Base-by-base conservation (phyloP, 1,140 invertebrate genomes). In the Microplitis mediator region DNA sequence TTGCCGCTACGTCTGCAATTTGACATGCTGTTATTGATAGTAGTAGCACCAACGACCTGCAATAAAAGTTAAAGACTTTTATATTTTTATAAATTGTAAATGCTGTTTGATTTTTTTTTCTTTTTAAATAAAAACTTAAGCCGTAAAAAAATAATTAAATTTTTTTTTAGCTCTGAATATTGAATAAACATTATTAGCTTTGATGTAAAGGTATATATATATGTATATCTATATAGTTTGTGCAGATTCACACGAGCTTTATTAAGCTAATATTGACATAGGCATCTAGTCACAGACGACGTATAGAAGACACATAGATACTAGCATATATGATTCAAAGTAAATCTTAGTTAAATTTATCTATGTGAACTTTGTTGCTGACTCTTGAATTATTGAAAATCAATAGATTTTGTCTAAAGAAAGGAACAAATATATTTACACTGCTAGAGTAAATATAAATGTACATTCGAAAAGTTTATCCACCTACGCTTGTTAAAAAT, bases 1-100 rank as follows among this genome's bases (percentile, higher is more conserved):
- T 83, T 11, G 83, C 84, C 45, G 79, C 75, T 60, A 74, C 80
- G 56, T 82, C 76, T 75, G 76, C 75, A 66, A 86, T 71, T 54
- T 84, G 79, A 69, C 79, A 72, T 14, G 79, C 77, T 79, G 81
- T 75, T 56, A 88, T 76, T 73, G 84, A 82, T 78, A 88, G 72
- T 69, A 88, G 77, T 69, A 88, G 79, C 83, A 85, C 85, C 85
- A 85, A 83, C 81, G 80, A 87, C 84, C 86, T 87, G 83, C 58
- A 87, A 87, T 64, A 74, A 70, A 72, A 71, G 73, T 45, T 45
- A 56, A 50, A 6, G 23, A 11, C 39, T 45, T 45, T 45, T 9
- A 45, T 45, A 9, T 45, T 45, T 45, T 45, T 45, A 11, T 45
- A 11, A 45, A 45, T 45, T 45, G 11, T 6, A 45, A 45, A 45